Evolutionary conservation across 2,113 vertebrate genomes (phyloP).

Genomic region (Aspidoscelis tigris): DNA sequence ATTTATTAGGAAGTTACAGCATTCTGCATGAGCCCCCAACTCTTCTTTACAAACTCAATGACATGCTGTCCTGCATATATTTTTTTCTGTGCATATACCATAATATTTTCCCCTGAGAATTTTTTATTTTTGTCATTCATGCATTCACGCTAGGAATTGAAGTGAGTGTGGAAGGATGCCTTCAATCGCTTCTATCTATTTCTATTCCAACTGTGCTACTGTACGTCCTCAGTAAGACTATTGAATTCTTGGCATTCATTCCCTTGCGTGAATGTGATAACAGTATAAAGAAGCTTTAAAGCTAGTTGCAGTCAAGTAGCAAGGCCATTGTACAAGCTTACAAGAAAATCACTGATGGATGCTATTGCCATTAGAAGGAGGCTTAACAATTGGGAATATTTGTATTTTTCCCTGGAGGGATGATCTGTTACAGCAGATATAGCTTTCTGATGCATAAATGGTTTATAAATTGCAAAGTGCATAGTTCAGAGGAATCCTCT

Average conservation of each 20-base stretch:
- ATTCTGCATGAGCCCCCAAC: constrained; percentile 42
- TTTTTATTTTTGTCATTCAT: constrained; percentile 35
- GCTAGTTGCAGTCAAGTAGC: constrained; percentile 75
- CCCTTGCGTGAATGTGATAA: constrained; percentile 69
- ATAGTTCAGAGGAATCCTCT: constrained; percentile 8
- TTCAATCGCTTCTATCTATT: constrained; percentile 59
- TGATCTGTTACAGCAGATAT: constrained; percentile 39
- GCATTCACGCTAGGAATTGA: constrained; percentile 48
- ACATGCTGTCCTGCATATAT: constrained; percentile 51
- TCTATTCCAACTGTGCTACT: constrained; percentile 60
- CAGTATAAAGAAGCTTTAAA: constrained; percentile 72
- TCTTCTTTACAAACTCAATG: constrained; percentile 38
- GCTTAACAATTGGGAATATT: constrained; percentile 54
- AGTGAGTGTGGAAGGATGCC: constrained; percentile 37
- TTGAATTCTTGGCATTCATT: constrained; percentile 71
- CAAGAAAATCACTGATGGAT: constrained; percentile 64
- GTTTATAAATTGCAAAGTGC: constrained; percentile 8
- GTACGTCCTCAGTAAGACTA: constrained; percentile 55
- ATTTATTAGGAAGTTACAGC: constrained; percentile 52
- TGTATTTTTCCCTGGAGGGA: constrained; percentile 39
- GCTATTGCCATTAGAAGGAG: constrained; percentile 57
- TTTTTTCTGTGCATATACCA: constrained; percentile 45
- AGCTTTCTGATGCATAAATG: constrained; percentile 28
- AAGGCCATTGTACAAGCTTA: constrained; percentile 64
- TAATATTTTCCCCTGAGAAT: constrained; percentile 18